Evolutionary conservation across 2,888 invertebrate species (phyloP), one percentile per base, ranked within the genome.

Genomic region (Microctonus hyperodae): DNA sequence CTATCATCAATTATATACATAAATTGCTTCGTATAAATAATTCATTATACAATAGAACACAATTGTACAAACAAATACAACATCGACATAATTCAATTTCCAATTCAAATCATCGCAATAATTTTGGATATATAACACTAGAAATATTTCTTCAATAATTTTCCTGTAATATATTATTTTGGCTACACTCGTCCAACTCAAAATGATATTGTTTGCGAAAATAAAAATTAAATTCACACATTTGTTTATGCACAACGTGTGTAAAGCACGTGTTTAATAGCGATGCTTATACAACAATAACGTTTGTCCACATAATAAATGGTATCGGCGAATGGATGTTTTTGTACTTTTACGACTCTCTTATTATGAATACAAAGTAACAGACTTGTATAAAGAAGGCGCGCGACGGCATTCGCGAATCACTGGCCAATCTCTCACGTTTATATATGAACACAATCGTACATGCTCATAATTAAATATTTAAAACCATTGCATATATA

Each of bases 281-380:
- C 67, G 65, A 68, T 67, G 64, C 69, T 70, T 64, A 65, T 69
- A 69, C 66, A 68, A 71, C 68, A 68, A 69, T 71, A 69, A 69
- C 68, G 64, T 64, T 67, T 58, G 68, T 65, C 68, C 62, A 74
- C 73, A 75, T 73, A 78, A 74, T 77, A 78, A 77, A 79, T 76
- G 78, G 76, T 79, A 80, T 80, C 80, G 79, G 79, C 75, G 77
- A 80, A 79, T 80, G 78, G 78, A 80, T 77, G 76, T 77, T 80
- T 78, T 77, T 74, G 77, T 74, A 76, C 75, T 76, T 79, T 80
- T 80, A 80, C 73, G 76, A 74, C 75, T 73, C 73, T 72, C 78
- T 76, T 74, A 78, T 79, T 79, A 76, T 77, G 75, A 74, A 72
- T 72, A 75, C 78, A 78, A 77, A 77, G 73, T 74, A 74, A 72